Percentiles rank a stretch among this genome's conserved stretches.
Evolutionary conservation across 2,888 invertebrate genomes (phyloP).

Genomic region (Rhimphoctona megacephalus): DNA sequence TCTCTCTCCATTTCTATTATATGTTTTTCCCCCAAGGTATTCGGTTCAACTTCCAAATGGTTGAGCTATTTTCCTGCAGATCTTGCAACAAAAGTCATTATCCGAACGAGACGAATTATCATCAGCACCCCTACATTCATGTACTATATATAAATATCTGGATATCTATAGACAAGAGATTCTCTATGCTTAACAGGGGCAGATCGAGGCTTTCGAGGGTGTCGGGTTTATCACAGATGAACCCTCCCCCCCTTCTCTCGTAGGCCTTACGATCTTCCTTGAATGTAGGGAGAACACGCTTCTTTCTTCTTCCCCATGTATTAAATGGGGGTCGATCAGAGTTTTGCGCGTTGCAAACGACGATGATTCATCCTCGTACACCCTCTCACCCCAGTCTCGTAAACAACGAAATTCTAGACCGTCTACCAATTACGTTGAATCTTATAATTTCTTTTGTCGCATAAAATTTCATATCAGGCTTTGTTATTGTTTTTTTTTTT

Average conservation of each 20-base stretch:
- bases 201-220: constrained; percentile 66
- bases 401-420: constrained; percentile 60
- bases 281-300: constrained; percentile 49
- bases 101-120: constrained; percentile 57
- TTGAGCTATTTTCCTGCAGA: constrained; percentile 35
- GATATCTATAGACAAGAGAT: not conserved
- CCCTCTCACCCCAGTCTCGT: constrained; percentile 49
- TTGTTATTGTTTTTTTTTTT: not conserved
- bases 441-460: not conserved
- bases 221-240: constrained; percentile 70
- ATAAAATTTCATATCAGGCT: not conserved
- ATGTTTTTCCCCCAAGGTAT: constrained; percentile 43
- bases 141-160: constrained; percentile 1
- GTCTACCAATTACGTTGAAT: constrained; percentile 29
- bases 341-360: constrained; percentile 33
- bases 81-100: constrained; percentile 29
- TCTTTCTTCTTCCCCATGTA: constrained; percentile 27
- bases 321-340: constrained; percentile 22
- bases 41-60: constrained; percentile 46
- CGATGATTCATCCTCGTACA: constrained; percentile 68
- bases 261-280: constrained; percentile 18
- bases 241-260: constrained; percentile 35
- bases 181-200: constrained; percentile 30
- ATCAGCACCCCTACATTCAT: constrained; percentile 6
- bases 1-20: constrained; percentile 24